Evolutionary conservation across 2,113 vertebrate species (phyloP).

Genomic region (Antigone vipio): DNA sequence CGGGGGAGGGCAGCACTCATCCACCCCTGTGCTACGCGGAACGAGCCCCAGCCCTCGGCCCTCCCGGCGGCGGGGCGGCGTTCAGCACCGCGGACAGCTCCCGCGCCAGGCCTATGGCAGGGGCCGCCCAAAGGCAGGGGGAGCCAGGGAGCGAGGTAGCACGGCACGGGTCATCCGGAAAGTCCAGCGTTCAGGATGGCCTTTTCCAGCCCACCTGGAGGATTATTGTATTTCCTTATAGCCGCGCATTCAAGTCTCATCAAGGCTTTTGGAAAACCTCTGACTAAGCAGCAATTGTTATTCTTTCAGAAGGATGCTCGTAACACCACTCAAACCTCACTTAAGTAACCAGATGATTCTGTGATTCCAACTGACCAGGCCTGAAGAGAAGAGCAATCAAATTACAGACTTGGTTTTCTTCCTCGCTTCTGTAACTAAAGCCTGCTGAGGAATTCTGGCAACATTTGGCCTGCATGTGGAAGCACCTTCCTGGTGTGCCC

Average conservation of each 20-base stretch:
- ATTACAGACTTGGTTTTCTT: neutral
- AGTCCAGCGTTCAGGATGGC: neutral
- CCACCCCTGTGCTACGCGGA: neutral
- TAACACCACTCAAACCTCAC: neutral
- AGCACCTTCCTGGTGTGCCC: neutral
- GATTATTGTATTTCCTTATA: neutral
- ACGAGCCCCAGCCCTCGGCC: fast-evolving
- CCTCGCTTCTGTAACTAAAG: neutral
- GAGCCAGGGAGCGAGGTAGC: neutral
- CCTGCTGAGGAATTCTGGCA: neutral
- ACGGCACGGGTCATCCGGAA: neutral
- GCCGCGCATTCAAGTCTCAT: neutral
- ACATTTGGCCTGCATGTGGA: neutral
- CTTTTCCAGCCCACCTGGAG: neutral
- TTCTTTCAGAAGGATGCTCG: neutral
- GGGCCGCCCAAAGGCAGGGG: neutral
- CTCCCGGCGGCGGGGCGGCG: fast-evolving
- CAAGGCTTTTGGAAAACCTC: neutral
- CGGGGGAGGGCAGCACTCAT: neutral
- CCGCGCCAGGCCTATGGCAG: neutral
- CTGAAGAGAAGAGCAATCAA: neutral
- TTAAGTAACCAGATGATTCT: neutral
- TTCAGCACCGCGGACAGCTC: neutral
- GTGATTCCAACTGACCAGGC: neutral
- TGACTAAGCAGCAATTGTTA: neutral